phyloP scores from a whole-genome alignment of 92 coral and sea anemone species.

The Palythoa grandiflora region DNA sequence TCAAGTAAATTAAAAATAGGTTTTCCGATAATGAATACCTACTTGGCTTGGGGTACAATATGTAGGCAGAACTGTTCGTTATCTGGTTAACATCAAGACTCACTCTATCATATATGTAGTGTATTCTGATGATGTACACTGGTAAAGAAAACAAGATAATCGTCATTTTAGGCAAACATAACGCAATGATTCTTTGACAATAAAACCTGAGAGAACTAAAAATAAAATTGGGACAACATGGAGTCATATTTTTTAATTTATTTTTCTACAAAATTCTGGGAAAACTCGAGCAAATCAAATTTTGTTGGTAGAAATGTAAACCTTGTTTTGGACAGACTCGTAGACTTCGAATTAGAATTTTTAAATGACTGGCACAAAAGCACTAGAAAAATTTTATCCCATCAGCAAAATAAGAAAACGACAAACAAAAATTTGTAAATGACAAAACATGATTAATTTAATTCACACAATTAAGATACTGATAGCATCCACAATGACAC shows the following conservation, averaged over 20 bases:
- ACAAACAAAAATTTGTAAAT: too few species aligned
- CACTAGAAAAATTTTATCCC: too few species aligned
- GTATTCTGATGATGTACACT: constrained; percentile 38
- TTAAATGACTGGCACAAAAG: too few species aligned
- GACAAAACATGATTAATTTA: too few species aligned
- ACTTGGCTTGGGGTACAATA: constrained; percentile 70
- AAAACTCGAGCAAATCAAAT: background rate
- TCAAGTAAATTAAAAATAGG: background rate
- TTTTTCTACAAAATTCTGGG: background rate
- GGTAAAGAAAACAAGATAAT: constrained; percentile 10
- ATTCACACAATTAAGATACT: too few species aligned
- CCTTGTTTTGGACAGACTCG: background rate
- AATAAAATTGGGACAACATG: background rate
- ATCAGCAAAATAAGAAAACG: background rate
- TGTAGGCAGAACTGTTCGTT: constrained; percentile 63
- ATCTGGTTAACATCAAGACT: constrained; percentile 10
- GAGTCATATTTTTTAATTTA: background rate
- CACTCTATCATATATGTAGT: constrained; percentile 66
- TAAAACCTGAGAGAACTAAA: background rate
- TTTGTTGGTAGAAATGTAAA: too few species aligned
- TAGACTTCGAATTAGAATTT: too few species aligned
- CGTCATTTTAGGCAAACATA: too few species aligned
- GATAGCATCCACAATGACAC: too few species aligned
- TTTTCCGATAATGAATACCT: constrained; percentile 10
- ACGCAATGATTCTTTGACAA: background rate